A percentile compares a stretch with the other conserved stretches of the same genome.
Conservation (phyloP, 2,797 vertebrate species). For the Oreochromis mossambicus region DNA sequence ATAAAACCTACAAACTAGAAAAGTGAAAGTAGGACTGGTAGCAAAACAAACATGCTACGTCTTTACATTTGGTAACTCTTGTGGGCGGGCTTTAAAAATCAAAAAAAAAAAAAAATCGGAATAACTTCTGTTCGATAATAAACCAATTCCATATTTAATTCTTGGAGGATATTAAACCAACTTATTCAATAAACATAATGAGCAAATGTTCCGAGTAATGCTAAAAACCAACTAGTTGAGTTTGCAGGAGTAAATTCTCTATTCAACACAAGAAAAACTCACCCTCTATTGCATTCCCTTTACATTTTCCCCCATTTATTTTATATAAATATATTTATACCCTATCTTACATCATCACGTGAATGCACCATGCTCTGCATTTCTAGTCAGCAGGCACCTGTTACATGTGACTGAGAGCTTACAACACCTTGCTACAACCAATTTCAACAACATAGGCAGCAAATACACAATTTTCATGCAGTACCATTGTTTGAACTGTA, state of each 20-base stretch:
- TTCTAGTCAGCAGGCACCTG: neutral
- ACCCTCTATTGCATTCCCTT: neutral
- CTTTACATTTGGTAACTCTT: conserved; percentile 76
- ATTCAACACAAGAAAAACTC: neutral
- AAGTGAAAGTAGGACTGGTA: conserved; percentile 1
- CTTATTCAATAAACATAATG: neutral
- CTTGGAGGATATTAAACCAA: neutral
- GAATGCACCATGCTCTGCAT: neutral
- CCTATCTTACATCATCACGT: neutral
- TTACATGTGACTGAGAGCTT: neutral
- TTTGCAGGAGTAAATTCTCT: neutral
- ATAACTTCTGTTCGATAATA: conserved; percentile 16
- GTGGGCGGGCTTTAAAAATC: neutral
- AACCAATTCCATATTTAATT: conserved; percentile 6
- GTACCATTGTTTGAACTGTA: conserved; percentile 92
- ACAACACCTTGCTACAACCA: neutral
- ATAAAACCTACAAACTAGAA: neutral
- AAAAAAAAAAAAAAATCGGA: neutral
- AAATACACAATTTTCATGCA: conserved; percentile 5
- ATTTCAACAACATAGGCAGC: neutral
- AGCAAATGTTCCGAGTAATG: neutral
- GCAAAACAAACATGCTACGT: conserved; percentile 65
- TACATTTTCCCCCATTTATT: neutral
- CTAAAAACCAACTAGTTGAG: neutral
- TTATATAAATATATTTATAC: neutral